phyloP scores from a whole-genome alignment of 2,113 vertebrate genomes.

The Gallinago undulata region DNA sequence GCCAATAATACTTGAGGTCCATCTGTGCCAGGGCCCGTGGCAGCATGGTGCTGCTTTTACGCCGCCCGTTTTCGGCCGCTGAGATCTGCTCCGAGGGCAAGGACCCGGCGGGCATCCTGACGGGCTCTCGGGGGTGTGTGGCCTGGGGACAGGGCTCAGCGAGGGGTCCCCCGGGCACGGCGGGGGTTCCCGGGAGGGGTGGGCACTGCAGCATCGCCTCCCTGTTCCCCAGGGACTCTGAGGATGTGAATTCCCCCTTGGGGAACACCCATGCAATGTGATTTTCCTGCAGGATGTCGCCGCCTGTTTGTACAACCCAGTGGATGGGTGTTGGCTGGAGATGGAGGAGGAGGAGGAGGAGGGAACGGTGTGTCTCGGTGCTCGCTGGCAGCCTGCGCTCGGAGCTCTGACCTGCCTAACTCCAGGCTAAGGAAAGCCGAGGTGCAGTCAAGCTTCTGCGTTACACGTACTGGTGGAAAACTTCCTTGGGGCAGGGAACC shows the following conservation, averaged over 20 bases:
- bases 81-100: background rate
- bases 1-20: background rate
- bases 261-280: background rate
- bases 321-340: background rate
- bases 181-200: fast-evolving
- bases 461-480: background rate
- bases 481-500: background rate
- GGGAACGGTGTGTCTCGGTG: background rate
- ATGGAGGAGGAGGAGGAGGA: background rate
- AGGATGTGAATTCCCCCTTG: background rate
- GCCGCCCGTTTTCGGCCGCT: fast-evolving
- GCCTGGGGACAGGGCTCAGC: background rate
- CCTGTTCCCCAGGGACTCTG: fast-evolving
- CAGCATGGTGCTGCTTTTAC: background rate
- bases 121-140: background rate
- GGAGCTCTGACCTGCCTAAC: background rate
- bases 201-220: background rate
- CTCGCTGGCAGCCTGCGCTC: background rate
- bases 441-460: background rate
- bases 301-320: background rate
- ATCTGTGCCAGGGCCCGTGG: background rate
- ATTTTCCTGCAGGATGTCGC: fast-evolving
- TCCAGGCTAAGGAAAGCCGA: background rate
- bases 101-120: fast-evolving
- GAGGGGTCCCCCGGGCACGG: fast-evolving